phyloP scores from a whole-genome alignment of 1,140 invertebrate genomes.

The Lethocerus indicus region DNA sequence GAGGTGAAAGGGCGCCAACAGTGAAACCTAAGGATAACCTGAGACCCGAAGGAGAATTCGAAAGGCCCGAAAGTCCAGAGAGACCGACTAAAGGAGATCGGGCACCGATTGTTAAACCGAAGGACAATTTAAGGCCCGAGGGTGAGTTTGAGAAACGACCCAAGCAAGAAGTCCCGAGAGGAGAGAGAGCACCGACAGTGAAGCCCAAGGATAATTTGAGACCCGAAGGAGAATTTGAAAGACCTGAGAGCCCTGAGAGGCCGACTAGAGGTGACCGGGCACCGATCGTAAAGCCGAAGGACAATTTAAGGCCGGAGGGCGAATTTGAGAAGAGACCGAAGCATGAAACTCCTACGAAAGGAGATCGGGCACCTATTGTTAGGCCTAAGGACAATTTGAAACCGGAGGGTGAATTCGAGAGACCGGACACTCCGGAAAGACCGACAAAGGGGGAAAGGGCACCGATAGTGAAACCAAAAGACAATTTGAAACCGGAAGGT shows the following conservation, averaged over 20 bases:
- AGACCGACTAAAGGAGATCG: slow-evolving; percentile 26
- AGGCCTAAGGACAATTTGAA: slow-evolving; percentile 35
- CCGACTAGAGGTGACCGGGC: slow-evolving; percentile 24
- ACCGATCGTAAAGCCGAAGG: slow-evolving; percentile 20
- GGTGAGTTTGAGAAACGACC: slow-evolving; percentile 23
- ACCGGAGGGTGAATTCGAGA: slow-evolving; percentile 39
- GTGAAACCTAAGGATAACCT: slow-evolving; percentile 29
- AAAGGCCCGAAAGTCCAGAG: slow-evolving; percentile 29
- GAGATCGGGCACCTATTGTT: slow-evolving; percentile 18
- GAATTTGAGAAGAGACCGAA: slow-evolving; percentile 25
- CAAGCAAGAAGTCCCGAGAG: slow-evolving; percentile 21
- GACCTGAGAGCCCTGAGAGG: slow-evolving; percentile 24
- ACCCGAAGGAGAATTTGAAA: slow-evolving; percentile 37
- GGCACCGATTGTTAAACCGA: slow-evolving; percentile 25
- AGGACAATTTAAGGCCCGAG: slow-evolving; percentile 32
- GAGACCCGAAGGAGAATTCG: slow-evolving; percentile 40
- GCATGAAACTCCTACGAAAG: no score
- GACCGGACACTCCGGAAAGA: slow-evolving; percentile 19
- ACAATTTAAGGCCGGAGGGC: slow-evolving; percentile 33
- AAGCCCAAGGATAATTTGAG: slow-evolving; percentile 29
- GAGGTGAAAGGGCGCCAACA: slow-evolving; percentile 28
- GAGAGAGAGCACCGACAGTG: slow-evolving; percentile 18
- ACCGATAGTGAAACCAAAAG: slow-evolving; percentile 34
- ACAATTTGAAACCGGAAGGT: slow-evolving; percentile 42
- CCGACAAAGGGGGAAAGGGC: slow-evolving; percentile 34